phyloP scores from a whole-genome alignment of 2,113 vertebrate species.

The Heloderma charlesbogerti region DNA sequence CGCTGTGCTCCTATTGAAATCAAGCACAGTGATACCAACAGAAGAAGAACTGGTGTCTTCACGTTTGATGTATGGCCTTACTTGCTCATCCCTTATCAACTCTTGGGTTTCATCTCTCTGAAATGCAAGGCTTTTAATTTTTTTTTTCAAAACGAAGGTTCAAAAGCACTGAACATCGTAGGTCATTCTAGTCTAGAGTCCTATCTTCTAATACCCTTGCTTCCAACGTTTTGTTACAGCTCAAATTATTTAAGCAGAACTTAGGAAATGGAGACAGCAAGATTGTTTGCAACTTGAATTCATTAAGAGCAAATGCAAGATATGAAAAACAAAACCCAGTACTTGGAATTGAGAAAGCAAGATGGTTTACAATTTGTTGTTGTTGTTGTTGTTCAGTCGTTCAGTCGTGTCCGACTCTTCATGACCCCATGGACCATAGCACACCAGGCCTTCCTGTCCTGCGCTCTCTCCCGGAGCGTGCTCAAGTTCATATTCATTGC shows the following conservation, averaged over 20 bases:
- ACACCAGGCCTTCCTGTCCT: no score
- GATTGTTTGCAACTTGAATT: neutral
- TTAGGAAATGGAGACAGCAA: neutral
- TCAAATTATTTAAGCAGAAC: neutral
- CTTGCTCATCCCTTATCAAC: neutral
- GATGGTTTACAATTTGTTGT: neutral
- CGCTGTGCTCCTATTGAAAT: neutral
- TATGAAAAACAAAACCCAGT: neutral
- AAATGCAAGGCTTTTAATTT: constrained; percentile 2
- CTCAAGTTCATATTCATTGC: no score
- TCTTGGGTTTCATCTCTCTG: neutral
- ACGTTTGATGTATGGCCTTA: neutral
- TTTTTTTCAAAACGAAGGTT: neutral
- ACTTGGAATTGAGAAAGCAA: neutral
- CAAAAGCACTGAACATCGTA: neutral
- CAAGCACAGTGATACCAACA: neutral
- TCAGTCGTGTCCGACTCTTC: no score
- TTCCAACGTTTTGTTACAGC: neutral
- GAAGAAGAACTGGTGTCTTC: neutral
- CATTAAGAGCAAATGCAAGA: neutral
- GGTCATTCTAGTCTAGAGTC: neutral
- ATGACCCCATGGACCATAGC: no score
- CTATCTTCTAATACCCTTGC: neutral
- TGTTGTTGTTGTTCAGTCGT: no score
- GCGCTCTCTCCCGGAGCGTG: no score